These are phyloP conservation scores for Saccostrea echinata DNA, from an alignment of 1,140 invertebrate genomes.

Conservation along the genomic window DNA sequence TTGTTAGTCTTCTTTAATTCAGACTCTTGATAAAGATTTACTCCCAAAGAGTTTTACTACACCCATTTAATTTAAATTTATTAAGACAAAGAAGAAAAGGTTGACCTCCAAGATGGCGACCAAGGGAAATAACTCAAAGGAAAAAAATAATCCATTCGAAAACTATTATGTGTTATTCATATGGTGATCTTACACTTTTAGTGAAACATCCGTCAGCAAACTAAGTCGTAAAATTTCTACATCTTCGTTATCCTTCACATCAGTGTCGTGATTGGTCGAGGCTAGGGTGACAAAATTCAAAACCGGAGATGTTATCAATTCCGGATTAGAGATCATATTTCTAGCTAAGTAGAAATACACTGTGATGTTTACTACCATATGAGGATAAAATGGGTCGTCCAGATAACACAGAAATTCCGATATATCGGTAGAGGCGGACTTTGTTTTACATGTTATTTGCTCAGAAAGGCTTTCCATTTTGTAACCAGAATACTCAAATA, in stretches of 20 bases:
- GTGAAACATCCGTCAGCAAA: conserved; percentile 15
- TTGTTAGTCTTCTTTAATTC: no score
- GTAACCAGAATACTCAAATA: neutral
- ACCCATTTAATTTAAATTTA: no score
- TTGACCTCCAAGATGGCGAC: no score
- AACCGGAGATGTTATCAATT: neutral
- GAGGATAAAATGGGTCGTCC: neutral
- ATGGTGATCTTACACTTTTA: neutral
- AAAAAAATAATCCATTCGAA: no score
- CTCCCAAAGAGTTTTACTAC: no score
- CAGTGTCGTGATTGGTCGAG: conserved; percentile 18
- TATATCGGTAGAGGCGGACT: neutral
- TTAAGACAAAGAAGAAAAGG: no score
- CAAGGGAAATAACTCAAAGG: no score
- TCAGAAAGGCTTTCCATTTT: neutral
- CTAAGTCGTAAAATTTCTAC: neutral
- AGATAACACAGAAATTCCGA: neutral
- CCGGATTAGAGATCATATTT: neutral
- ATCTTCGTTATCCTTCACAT: neutral
- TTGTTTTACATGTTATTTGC: neutral
- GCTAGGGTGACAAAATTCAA: neutral
- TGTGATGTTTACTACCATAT: neutral
- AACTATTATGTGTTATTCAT: neutral
- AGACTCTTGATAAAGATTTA: no score
- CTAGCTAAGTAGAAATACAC: neutral